Conservation (phyloP, 2,797 vertebrate species). For the Falco concolor region DNA sequence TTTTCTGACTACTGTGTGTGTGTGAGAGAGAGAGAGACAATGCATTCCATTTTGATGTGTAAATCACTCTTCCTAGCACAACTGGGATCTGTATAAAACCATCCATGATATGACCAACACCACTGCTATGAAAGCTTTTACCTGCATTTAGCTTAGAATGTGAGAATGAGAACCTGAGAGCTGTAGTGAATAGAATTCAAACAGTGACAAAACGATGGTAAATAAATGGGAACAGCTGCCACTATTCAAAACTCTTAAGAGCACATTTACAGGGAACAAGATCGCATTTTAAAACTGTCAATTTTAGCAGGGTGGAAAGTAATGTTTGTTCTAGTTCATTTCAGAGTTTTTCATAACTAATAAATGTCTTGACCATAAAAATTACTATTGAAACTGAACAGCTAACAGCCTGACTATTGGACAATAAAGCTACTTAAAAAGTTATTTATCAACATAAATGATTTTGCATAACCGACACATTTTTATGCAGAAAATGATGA, state of each 20-base stretch:
- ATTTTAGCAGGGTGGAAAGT: conserved; percentile 54
- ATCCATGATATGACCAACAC: neutral
- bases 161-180: conserved; percentile 3
- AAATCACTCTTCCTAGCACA: neutral
- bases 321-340: conserved; percentile 63
- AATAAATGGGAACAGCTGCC: conserved; percentile 35
- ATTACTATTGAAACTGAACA: conserved; percentile 45
- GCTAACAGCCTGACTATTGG: conserved; percentile 42
- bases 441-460: conserved; percentile 72
- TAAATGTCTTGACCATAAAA: conserved; percentile 53
- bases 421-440: conserved; percentile 65
- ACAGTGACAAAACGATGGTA: neutral
- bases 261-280: conserved; percentile 20
- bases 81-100: neutral
- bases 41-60: neutral
- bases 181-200: neutral
- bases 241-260: conserved; percentile 21
- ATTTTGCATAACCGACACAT: conserved; percentile 48
- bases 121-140: neutral
- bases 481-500: conserved; percentile 63
- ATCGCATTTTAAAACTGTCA: conserved; percentile 37
- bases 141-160: neutral
- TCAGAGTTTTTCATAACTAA: conserved; percentile 49
- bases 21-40: fast-evolving
- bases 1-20: neutral